Conservation (phyloP, 2,888 invertebrate genomes). For the Dichetophora obliterata region DNA sequence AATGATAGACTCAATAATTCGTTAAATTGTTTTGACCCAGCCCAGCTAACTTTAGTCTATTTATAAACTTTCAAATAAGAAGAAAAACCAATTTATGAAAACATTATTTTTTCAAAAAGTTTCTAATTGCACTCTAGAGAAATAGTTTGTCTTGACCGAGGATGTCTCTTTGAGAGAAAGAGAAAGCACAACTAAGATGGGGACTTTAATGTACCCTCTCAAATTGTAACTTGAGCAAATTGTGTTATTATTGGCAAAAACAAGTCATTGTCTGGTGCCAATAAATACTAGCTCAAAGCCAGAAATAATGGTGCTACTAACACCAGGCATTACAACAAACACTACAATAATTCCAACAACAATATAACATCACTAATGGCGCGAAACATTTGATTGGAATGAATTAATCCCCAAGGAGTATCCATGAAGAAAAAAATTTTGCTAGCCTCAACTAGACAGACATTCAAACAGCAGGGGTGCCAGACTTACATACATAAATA, state of each 20-base stretch:
- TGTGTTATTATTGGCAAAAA: not conserved
- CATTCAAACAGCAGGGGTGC: not conserved
- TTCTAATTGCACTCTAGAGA: too few relatives aligned
- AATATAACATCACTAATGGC: slow-evolving; percentile 52
- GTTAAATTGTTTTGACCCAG: too few relatives aligned
- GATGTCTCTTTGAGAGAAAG: too few relatives aligned
- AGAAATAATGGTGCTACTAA: slow-evolving; percentile 58
- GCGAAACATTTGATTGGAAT: slow-evolving; percentile 63
- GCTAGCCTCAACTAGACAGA: not conserved
- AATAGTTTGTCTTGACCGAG: too few relatives aligned
- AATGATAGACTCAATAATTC: too few relatives aligned
- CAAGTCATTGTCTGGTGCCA: not conserved
- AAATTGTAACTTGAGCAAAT: not conserved
- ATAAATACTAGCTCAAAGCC: slow-evolving; percentile 42
- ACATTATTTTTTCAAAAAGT: too few relatives aligned
- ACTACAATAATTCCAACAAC: slow-evolving; percentile 46
- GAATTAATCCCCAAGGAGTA: slow-evolving; percentile 58
- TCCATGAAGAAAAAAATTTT: not conserved
- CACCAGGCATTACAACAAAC: slow-evolving; percentile 62
- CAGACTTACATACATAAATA: not conserved
- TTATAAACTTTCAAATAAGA: too few relatives aligned
- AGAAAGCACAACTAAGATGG: too few relatives aligned
- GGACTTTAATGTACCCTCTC: too few relatives aligned
- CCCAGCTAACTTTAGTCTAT: too few relatives aligned
- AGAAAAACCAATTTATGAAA: too few relatives aligned